Evolutionary conservation across 1,140 invertebrate species (phyloP), one percentile per base, ranked within the genome.

Genomic region (Trypoxylus dichotomus): DNA sequence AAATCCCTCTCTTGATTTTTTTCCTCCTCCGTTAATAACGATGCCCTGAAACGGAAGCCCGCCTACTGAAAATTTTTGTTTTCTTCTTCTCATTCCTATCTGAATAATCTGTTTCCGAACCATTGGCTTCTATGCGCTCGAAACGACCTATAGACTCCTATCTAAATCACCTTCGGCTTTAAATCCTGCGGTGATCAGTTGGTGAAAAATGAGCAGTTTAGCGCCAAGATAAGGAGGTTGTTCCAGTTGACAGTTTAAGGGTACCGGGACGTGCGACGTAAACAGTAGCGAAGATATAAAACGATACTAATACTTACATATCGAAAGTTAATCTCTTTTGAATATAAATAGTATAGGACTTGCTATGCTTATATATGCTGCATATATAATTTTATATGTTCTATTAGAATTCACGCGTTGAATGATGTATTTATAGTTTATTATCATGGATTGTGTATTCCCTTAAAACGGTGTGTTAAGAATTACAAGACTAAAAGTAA

Each of bases 81-180:
- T 54, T 54, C 47, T 54, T 19, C 47, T 19, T 19, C 47, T n/a
- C 47, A 54, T 54, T 54, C 47, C 13, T 54, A 15, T 54, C 47
- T 54, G 47, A 54, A 54, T 54, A 54, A 54, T 54, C 47, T n/a
- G 47, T 54, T 54, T 54, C 47, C 47, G 47, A 54, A 21, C 19
- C 47, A 54, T 54, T 54, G 47, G 47, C 47, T 54, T 54, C 47
- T 13, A 54, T 19, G 47, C 19, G 47, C 19, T 19, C 15, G 47
- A 54, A 54, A 54, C 47, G 47, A 19, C 47, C 47, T 19, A 54
- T 54, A 54, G 47, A 19, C 47, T 54, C 15, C 47, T 54, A 19
- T 54, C 47, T 54, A 54, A 54, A 54, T 54, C 47, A 54, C 47
- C 47, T 54, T 54, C 47, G 47, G 47, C 47, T 54, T 54, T 54